Conservation (phyloP, 1,140 invertebrate genomes). For the Notospermus geniculatus region DNA sequence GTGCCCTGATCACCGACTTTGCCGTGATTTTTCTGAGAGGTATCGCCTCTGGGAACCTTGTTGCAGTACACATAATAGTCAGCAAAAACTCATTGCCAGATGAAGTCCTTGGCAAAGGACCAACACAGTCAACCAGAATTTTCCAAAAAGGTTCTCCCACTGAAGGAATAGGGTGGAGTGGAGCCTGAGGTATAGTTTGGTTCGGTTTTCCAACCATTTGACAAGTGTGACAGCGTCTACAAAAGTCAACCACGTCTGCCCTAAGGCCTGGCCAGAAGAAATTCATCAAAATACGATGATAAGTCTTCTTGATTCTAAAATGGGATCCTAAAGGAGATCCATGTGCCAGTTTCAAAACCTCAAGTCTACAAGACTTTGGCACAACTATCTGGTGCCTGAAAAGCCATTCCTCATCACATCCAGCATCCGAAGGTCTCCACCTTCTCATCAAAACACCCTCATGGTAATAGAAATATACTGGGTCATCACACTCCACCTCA, state of each 20-base stretch:
- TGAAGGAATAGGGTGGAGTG: slow-evolving; percentile 11
- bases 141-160: slow-evolving; percentile 15
- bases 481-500: no score
- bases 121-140: slow-evolving; percentile 14
- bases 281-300: slow-evolving; percentile 6
- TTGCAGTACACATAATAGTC: slow-evolving; percentile 17
- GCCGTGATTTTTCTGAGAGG: no score
- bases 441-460: slow-evolving; percentile 23
- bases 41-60: slow-evolving; percentile 16
- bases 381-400: slow-evolving; percentile 20
- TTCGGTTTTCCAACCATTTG: slow-evolving; percentile 17
- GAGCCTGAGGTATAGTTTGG: slow-evolving; percentile 3
- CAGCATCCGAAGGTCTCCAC: slow-evolving; percentile 17
- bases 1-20: slow-evolving; percentile 12
- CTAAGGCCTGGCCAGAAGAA: slow-evolving; percentile 13
- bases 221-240: slow-evolving; percentile 14
- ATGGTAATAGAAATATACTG: slow-evolving; percentile 8
- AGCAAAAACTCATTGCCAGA: slow-evolving; percentile 15
- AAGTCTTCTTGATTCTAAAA: slow-evolving; percentile 15
- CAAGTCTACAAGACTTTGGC: slow-evolving; percentile 9
- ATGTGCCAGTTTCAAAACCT: slow-evolving; percentile 15
- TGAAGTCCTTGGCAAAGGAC: slow-evolving; percentile 13
- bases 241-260: slow-evolving; percentile 8
- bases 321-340: slow-evolving; percentile 5
- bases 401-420: slow-evolving; percentile 16